Base-by-base conservation (phyloP, 23 tunicate genomes). In the Halocynthia roretzi region DNA sequence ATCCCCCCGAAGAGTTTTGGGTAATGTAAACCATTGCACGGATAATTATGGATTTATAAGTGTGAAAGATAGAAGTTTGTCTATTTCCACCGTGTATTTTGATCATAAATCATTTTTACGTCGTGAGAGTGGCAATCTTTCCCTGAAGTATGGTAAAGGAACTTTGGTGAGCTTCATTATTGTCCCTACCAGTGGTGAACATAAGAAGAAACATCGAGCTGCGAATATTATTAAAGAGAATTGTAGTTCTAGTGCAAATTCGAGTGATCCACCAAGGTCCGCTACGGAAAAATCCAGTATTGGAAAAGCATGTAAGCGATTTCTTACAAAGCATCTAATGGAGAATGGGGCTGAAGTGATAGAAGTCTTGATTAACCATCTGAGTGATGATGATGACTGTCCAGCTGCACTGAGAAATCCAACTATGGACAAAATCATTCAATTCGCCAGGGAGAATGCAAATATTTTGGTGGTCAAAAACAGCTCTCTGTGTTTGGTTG, bases 151-250 rank as follows among this genome's bases (percentile, higher is more conserved):
- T 31, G 44, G 44, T 31, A 31, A 31, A 31, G 44, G 44, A 31
- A 31, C 44, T 31, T 31, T 31, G 44, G 44, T 31, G 2, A 31
- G 44, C 44, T 31, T 31, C 44, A 54, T 5, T 21, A 74, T 74
- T 10, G 6, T 21, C 8, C 78, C 48, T 0, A 74, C 78, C 8
- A 64, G 56, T 56, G 78, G 78, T 8, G 64, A 74, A 10, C 78
- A 74, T 64, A 74, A 74, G 21, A 50, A 6, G 8, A 74, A 74
- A 54, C 22, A 50, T 48, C 55, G 31, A n/a, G 78, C 78, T n/a
- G 22, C 10, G 1, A 56, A 74, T 21, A 5, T 74, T n/a, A n/a
- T 21, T 11, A 67, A 11, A 22, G 56, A 14, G 15, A 10, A 8
- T 8, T 31, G 21, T 7, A 15, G 23, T 50, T 8, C n/a, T 8